Conservation (phyloP, 2,113 vertebrate genomes). For the Silurus glanis region DNA sequence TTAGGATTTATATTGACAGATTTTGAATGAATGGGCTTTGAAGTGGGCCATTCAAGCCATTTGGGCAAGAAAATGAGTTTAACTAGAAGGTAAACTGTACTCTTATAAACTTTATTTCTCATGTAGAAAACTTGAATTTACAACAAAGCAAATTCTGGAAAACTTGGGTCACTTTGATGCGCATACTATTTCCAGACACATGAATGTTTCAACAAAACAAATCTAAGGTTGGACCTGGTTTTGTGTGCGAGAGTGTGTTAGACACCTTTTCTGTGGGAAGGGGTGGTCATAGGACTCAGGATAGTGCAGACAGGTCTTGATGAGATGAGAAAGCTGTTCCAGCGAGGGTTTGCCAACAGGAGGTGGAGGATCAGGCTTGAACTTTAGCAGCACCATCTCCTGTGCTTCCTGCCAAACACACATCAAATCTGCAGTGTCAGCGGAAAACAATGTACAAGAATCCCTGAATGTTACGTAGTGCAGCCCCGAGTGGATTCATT, state of each 20-base stretch:
- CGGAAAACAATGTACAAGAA: neutral
- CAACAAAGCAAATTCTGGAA: neutral
- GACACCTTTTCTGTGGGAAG: constrained; percentile 86
- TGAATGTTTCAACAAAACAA: neutral
- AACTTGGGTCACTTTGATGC: neutral
- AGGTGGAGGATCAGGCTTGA: constrained; percentile 81
- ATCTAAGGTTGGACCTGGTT: neutral
- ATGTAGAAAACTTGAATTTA: neutral
- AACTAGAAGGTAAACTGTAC: neutral
- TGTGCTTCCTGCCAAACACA: constrained; percentile 80
- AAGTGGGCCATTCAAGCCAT: neutral
- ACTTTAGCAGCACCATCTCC: constrained; percentile 88
- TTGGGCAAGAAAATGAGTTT: too few species aligned
- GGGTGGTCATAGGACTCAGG: constrained; percentile 87
- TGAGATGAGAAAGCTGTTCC: constrained; percentile 89
- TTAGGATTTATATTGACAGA: neutral
- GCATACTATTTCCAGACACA: neutral
- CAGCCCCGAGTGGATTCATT: too few species aligned
- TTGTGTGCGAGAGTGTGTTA: neutral
- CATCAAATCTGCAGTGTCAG: neutral
- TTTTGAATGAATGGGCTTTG: neutral
- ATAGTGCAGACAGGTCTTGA: constrained; percentile 92
- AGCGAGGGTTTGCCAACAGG: constrained; percentile 75
- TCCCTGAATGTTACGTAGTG: neutral
- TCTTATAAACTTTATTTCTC: neutral